These are phyloP conservation scores for Cephalopachus bancanus DNA, from an alignment of 2,797 vertebrate species.

Conservation along the genomic window DNA sequence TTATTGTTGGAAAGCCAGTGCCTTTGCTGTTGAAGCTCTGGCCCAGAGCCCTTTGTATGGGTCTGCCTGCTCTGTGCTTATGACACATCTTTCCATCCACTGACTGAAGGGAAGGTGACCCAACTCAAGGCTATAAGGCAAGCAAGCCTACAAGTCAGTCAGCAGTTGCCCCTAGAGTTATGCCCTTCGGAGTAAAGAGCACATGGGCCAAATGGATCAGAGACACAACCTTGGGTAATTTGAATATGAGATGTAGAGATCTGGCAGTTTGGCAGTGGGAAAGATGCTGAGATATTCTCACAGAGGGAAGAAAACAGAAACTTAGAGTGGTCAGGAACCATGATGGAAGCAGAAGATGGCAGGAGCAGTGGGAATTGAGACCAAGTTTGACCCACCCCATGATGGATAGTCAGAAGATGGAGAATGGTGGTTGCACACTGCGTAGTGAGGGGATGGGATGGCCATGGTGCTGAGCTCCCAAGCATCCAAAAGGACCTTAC, in stretches of 20 bases:
- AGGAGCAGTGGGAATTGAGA: neutral
- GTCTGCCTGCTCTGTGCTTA: neutral
- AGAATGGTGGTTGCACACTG: neutral
- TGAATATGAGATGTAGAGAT: neutral
- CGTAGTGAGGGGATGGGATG: neutral
- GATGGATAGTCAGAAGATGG: neutral
- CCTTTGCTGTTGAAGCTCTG: neutral
- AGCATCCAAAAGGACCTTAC: neutral
- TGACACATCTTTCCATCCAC: neutral
- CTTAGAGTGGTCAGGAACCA: neutral
- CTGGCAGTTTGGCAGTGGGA: neutral
- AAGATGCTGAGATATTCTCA: neutral
- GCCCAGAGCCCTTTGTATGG: neutral
- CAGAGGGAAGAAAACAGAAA: neutral
- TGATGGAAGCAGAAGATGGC: neutral
- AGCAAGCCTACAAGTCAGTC: neutral
- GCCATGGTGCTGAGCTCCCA: neutral
- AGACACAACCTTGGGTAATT: neutral
- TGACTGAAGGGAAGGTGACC: neutral
- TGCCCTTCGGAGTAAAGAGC: neutral
- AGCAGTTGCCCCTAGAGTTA: neutral
- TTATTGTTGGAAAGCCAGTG: constrained; percentile 12
- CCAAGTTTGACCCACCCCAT: neutral
- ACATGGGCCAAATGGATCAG: neutral
- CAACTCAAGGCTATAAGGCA: neutral